Evolutionary conservation across 2,113 vertebrate genomes (phyloP), one percentile per base, ranked within the genome.

Genomic region (Gulo gulo): DNA sequence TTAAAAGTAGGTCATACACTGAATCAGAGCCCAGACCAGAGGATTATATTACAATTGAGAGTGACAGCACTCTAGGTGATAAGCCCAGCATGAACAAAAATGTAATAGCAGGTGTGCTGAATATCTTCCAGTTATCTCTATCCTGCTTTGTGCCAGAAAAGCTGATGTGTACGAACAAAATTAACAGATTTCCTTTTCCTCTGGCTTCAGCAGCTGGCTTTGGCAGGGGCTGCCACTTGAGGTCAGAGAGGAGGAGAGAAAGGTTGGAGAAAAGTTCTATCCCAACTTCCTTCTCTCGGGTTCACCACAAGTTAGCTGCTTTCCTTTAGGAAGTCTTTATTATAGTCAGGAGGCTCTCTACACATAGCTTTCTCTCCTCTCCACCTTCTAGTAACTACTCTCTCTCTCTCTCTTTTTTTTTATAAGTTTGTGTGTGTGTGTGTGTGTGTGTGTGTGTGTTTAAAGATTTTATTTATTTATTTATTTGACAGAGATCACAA

Each of bases 1-100:
- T 94, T 88, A 79, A 94, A 97, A 94, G 65, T 86, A 71, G 86
- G 78, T 86, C 97, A 95, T 34, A 24, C 2, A 34, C n/a, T 47
- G 47, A 91, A 89, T 74, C 55, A 78, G 45, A 67, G 31, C 29
- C 42, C 71, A 78, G 50, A 63, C 73, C 5, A 31, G 65, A 92
- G 31, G 73, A 87, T 94, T 71, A 29, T 3, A 42, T 36, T 80
- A 85, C 73, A 39, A n/a, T 34, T 78, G 59, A 91, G 91, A 93
- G 92, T 23, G 63, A 95, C 21, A 42, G n/a, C 52, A 14, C 36
- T 88, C 55, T 88, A 80, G 47, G n/a, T 90, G 83, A 94, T 36
- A 57, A 73, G n/a, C 59, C 59, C 36, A 92, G 59, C 23, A 13
- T 12, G 47, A 71, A 71, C 88, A 86, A 79, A 57, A 63, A 14